Percentiles rank a stretch among this genome's conserved stretches.
Evolutionary conservation across 92 coral and sea anemone species (phyloP).

Genomic region (Epizoanthus fatuus): DNA sequence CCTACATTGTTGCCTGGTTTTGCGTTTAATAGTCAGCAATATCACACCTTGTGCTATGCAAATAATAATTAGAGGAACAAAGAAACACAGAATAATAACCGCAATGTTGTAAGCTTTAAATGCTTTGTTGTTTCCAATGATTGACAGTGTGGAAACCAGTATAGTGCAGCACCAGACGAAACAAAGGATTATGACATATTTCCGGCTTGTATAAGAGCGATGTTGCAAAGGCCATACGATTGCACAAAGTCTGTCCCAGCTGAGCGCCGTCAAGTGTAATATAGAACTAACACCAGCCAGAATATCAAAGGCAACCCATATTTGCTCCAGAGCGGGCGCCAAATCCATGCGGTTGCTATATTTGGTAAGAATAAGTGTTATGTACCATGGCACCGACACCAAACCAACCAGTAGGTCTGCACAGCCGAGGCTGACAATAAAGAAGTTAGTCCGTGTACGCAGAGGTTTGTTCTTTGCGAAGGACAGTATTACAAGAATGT

Average conservation of each 20-base stretch:
- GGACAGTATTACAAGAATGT: conserved; percentile 74
- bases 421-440: conserved; percentile 75
- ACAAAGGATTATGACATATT: conserved; percentile 67
- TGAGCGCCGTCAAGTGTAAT: conserved; percentile 79
- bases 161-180: conserved; percentile 71
- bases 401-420: conserved; percentile 83
- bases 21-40: conserved; percentile 56
- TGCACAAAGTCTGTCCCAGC: conserved; percentile 89
- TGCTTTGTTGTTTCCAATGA: conserved; percentile 63
- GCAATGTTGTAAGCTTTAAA: conserved; percentile 69
- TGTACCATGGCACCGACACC: conserved; percentile 82
- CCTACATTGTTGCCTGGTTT: conserved; percentile 40
- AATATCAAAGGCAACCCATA: conserved; percentile 83
- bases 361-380: conserved; percentile 60
- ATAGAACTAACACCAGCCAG: conserved; percentile 86
- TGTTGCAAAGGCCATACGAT: conserved; percentile 86
- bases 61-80: conserved; percentile 70
- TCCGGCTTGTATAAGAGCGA: conserved; percentile 71
- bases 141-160: conserved; percentile 71
- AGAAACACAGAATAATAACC: conserved; percentile 76
- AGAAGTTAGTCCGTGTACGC: conserved; percentile 86
- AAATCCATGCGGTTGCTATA: conserved; percentile 38
- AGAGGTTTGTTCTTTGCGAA: conserved; percentile 75
- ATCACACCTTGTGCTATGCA: conserved; percentile 75
- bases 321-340: conserved; percentile 29